Percentiles rank a stretch among this genome's conserved stretches.
Conservation (phyloP, 1,140 invertebrate species). For the Aethina tumida region DNA sequence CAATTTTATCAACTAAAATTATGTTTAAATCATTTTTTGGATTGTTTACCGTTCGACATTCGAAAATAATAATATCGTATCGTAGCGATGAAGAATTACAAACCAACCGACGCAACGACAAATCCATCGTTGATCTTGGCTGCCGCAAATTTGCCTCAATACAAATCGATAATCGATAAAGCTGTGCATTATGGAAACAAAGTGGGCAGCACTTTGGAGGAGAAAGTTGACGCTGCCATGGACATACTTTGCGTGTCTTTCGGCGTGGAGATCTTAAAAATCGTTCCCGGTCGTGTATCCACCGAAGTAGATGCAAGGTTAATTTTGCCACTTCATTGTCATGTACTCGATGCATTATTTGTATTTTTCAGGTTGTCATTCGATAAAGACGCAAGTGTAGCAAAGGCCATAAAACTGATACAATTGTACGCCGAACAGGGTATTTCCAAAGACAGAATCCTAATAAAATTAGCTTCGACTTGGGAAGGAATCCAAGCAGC, state of each 20-base stretch:
- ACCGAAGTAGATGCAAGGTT: slow-evolving; percentile 97
- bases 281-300: slow-evolving; percentile 95
- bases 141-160: slow-evolving; percentile 86
- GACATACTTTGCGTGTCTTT: slow-evolving; percentile 94
- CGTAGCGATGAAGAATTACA: slow-evolving; percentile 89
- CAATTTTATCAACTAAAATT: too few relatives aligned
- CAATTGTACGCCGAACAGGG: slow-evolving; percentile 82
- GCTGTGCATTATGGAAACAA: slow-evolving; percentile 81
- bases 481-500: slow-evolving; percentile 99
- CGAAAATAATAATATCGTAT: too few relatives aligned
- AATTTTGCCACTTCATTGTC: slow-evolving; percentile 9
- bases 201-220: slow-evolving; percentile 53
- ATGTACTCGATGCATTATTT: slow-evolving; percentile 9
- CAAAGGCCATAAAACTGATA: slow-evolving; percentile 84
- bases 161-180: slow-evolving; percentile 78
- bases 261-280: slow-evolving; percentile 94
- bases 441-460: slow-evolving; percentile 82
- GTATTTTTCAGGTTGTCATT: slow-evolving; percentile 73
- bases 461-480: slow-evolving; percentile 95
- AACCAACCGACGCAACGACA: slow-evolving; percentile 99
- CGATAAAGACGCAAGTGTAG: slow-evolving; percentile 82
- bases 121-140: slow-evolving; percentile 95
- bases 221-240: slow-evolving; percentile 70
- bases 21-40: too few relatives aligned
- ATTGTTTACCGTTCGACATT: too few relatives aligned